A percentile compares a stretch with the other conserved stretches of the same genome.
phyloP scores from a whole-genome alignment of 2,797 vertebrate genomes.

The Holocentrus rufus region DNA sequence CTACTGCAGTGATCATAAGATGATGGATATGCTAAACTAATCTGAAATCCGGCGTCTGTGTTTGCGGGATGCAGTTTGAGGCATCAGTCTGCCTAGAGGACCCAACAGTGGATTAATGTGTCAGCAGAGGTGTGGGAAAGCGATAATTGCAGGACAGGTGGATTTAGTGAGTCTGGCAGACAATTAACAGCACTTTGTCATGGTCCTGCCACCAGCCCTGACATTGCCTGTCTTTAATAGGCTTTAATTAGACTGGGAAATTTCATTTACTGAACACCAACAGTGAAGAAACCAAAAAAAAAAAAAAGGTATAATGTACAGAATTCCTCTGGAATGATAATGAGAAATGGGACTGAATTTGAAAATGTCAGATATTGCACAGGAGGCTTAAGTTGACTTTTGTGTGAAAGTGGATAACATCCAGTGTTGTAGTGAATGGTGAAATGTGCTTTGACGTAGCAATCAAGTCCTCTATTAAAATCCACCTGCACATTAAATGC shows the following conservation, averaged over 20 bases:
- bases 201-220: conserved; percentile 81
- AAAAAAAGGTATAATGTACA: conserved; percentile 54
- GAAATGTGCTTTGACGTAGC: conserved; percentile 64
- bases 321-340: conserved; percentile 67
- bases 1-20: conserved; percentile 50
- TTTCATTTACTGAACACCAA: conserved; percentile 77
- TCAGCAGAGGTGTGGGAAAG: conserved; percentile 61
- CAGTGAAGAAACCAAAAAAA: conserved; percentile 65
- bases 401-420: conserved; percentile 62
- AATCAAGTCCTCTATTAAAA: conserved; percentile 46
- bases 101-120: conserved; percentile 70
- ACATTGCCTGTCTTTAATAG: conserved; percentile 85
- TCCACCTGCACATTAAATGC: conserved; percentile 22
- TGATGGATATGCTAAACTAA: conserved; percentile 49
- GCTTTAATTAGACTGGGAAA: conserved; percentile 85
- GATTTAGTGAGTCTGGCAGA: conserved; percentile 86
- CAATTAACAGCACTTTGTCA: conserved; percentile 87
- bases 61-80: conserved; percentile 69
- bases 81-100: conserved; percentile 60
- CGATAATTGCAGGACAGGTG: conserved; percentile 82
- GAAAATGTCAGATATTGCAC: conserved; percentile 63
- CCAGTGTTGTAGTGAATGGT: conserved; percentile 50
- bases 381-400: conserved; percentile 55
- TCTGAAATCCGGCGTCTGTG: conserved; percentile 54
- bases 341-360: conserved; percentile 59